Evolutionary conservation across 2,113 vertebrate species (phyloP), one percentile per base, ranked within the genome.

Genomic region (Ophthalmolycus amberensis): DNA sequence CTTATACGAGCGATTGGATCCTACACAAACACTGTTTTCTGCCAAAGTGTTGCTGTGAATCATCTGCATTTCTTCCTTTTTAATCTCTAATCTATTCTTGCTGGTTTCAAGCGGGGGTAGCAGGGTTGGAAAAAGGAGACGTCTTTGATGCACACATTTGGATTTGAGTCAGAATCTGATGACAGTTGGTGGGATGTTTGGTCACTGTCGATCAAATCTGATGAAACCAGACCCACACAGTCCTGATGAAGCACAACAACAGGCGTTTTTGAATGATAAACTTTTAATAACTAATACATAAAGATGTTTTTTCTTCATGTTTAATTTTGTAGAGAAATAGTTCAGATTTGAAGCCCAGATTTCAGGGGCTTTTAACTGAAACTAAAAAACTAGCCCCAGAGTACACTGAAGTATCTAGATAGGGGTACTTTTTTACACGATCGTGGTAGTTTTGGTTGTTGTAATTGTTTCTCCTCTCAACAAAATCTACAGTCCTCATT

Each of bases 81-180:
- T 46, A 15, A 48, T 18, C 5, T 48, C 15, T 18, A 4, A 48
- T 48, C 5, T 48, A 6, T 48, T 42, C 40, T 42, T 12, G 40
- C 9, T 40, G 38, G 38, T 42, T 42, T 42, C 25, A 5, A 29
- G 56, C 46, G 56, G 38, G 38, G 22, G 5, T 4, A 71, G n/a
- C 70, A 12, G 25, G 5, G 25, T 9, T 22, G 16, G 38, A 32
- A 46, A 73, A 60, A 73, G 9, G 37, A 52, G 4, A 56, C 27
- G 34, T 42, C 9, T 40, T 8, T 20, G 1, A 6, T 68, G 16
- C 25, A 11, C 27, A 29, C 18, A 60, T 16, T 8, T 15, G 16
- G 18, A 62, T 48, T 25, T 37, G 44, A 54, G 63, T 60, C 71
- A 74, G 18, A 74, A n/a, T 37, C 5, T 18, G 72, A 25, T 34